Evolutionary conservation across 2,888 invertebrate genomes (phyloP), one percentile per base, ranked within the genome.

Genomic region (Dichetophora obliterata): DNA sequence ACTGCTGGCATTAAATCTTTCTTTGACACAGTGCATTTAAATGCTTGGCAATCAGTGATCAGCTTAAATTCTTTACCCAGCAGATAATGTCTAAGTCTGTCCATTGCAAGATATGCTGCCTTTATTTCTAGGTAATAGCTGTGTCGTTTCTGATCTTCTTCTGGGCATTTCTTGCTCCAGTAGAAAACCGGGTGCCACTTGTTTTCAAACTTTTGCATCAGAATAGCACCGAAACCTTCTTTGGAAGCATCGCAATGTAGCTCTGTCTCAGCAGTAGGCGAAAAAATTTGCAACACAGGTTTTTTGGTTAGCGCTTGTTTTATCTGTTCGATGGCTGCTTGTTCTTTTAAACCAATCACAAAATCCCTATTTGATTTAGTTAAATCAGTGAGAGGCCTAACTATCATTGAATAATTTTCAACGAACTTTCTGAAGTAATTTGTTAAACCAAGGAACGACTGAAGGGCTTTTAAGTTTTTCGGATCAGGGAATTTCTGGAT

Each of bases 41-140:
- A n/a, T n/a, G n/a, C n/a, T n/a, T n/a, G n/a, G n/a, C n/a, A n/a
- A n/a, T n/a, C n/a, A n/a, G 76, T 79, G 1, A 77, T 16, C 22
- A 76, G 48, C 6, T 65, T 72, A 52, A 76, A 76, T 19, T 73
- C 24, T 4, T 73, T 70, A 11, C 80, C 79, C 0, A 83, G n/a
- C n/a, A n/a, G n/a, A n/a, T n/a, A n/a, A n/a, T 81, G 75, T 2
- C 82, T 50, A 63, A 82, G 83, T 52, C 82, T 83, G 27, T 80
- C 80, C 19, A 83, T 27, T 0, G 82, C 80, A n/a, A 75, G 70
- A 22, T 79, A 75, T 48, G 83, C 79, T 0, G 83, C 82, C n/a
- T 5, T 81, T 63, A 3, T 75, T 77, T 72, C n/a, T n/a, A n/a
- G n/a, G n/a, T n/a, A n/a, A n/a, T n/a, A n/a, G n/a, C n/a, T n/a